These are phyloP conservation scores for Hydropsyche betteni DNA, from an alignment of 2,888 invertebrate genomes.

Conservation along the genomic window DNA sequence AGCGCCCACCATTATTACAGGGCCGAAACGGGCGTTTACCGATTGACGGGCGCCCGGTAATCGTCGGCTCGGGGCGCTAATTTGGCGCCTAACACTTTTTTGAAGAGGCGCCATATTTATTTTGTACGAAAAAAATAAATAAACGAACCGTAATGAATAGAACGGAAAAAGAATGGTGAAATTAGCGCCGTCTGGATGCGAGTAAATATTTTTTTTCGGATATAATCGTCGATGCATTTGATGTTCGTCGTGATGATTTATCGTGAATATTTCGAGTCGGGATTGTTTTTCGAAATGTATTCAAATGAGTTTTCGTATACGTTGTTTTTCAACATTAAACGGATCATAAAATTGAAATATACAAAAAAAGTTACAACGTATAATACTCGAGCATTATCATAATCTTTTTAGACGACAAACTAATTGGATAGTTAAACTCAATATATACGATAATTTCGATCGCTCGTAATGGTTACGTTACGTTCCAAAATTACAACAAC, in stretches of 20 bases:
- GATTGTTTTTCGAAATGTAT: too few relatives aligned
- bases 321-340: too few relatives aligned
- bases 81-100: conserved; percentile 2
- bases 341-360: too few relatives aligned
- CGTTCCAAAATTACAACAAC: neutral
- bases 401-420: conserved; percentile 2
- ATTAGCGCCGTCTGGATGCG: neutral
- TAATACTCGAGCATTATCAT: neutral
- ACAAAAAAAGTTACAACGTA: too few relatives aligned
- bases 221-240: neutral
- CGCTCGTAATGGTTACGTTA: conserved; percentile 6
- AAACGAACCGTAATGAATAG: neutral
- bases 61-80: conserved; percentile 25
- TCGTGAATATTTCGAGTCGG: too few relatives aligned
- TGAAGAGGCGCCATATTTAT: neutral
- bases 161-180: conserved; percentile 5
- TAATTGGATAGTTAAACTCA: conserved; percentile 1
- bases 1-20: conserved; percentile 24
- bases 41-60: conserved; percentile 34
- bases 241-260: too few relatives aligned
- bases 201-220: conserved; percentile 1
- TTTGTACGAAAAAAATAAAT: neutral
- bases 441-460: conserved; percentile 10
- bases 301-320: too few relatives aligned
- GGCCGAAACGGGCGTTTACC: conserved; percentile 30